A percentile compares a stretch with the other conserved stretches of the same genome.
phyloP scores from a whole-genome alignment of 1,140 invertebrate species.

The Maniola jurtina region DNA sequence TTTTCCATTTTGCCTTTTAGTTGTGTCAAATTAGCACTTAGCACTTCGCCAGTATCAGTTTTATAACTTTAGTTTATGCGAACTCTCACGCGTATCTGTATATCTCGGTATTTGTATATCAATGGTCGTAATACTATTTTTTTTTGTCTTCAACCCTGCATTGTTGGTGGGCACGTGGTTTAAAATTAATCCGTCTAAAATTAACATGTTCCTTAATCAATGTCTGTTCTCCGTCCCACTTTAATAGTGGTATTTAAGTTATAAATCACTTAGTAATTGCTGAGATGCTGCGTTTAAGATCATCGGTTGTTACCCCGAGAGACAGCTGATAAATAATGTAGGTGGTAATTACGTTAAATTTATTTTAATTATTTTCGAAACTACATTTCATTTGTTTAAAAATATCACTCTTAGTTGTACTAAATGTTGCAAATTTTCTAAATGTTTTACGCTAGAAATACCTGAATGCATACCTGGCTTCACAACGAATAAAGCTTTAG shows the following conservation, averaged over 20 bases:
- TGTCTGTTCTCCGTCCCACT: slow-evolving; percentile 29
- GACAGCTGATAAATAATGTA: neutral
- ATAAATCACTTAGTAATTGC: slow-evolving; percentile 63
- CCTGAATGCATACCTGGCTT: no score
- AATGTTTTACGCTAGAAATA: no score
- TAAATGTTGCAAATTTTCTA: no score
- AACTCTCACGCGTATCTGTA: no score
- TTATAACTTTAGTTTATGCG: no score
- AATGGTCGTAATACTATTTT: slow-evolving; percentile 6
- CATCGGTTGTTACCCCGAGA: slow-evolving; percentile 18
- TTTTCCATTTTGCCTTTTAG: no score
- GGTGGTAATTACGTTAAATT: slow-evolving; percentile 2
- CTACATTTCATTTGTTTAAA: no score
- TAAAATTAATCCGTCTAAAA: slow-evolving; percentile 40
- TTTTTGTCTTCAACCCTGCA: slow-evolving; percentile 8
- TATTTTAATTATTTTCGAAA: neutral
- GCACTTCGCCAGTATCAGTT: no score
- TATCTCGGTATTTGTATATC: neutral
- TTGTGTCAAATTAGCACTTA: no score
- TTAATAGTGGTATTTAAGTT: slow-evolving; percentile 53
- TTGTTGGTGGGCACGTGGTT: slow-evolving; percentile 22
- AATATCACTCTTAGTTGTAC: no score
- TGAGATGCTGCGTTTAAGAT: slow-evolving; percentile 30
- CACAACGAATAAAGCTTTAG: no score
- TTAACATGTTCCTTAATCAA: slow-evolving; percentile 54